Evolutionary conservation across 2,888 invertebrate species (phyloP).

Genomic region (Spodoptera littoralis): DNA sequence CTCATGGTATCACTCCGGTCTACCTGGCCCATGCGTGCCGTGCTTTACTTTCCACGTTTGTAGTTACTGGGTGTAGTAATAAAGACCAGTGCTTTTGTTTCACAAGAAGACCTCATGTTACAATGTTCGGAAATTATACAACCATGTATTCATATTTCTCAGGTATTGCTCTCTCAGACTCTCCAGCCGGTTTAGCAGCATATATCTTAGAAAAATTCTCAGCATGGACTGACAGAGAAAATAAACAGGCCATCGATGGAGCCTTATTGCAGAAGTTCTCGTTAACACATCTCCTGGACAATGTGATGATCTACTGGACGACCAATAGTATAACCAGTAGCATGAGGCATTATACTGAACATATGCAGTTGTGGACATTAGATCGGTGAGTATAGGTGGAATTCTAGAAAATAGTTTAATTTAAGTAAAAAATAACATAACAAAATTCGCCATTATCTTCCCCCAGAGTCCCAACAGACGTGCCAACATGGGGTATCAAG

Average conservation of each 20-base stretch:
- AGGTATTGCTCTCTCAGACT: conserved; percentile 92
- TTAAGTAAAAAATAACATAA: background rate
- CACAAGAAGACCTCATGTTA: no score
- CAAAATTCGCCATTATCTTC: conserved; percentile 2
- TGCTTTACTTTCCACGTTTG: background rate
- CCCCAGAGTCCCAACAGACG: conserved; percentile 90
- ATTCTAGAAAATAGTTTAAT: no score
- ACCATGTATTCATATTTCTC: conserved; percentile 6
- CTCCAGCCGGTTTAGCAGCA: conserved; percentile 95
- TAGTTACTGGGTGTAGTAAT: no score
- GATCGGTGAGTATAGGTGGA: conserved; percentile 71
- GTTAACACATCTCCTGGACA: conserved; percentile 83
- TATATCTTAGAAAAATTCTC: conserved; percentile 97
- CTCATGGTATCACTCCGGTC: no score
- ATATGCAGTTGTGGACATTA: conserved; percentile 61
- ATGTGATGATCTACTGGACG: conserved; percentile 88
- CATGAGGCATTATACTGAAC: no score
- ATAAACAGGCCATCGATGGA: conserved; percentile 89
- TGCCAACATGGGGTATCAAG: conserved; percentile 92
- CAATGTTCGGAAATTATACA: no score
- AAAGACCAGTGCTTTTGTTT: no score
- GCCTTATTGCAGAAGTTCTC: conserved; percentile 87
- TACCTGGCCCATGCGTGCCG: no score
- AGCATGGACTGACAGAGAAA: conserved; percentile 90
- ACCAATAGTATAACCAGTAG: conserved; percentile 76